These are phyloP conservation scores for Drosophila mauritiana DNA, from an alignment of 1,140 invertebrate species.

Conservation along the genomic window DNA sequence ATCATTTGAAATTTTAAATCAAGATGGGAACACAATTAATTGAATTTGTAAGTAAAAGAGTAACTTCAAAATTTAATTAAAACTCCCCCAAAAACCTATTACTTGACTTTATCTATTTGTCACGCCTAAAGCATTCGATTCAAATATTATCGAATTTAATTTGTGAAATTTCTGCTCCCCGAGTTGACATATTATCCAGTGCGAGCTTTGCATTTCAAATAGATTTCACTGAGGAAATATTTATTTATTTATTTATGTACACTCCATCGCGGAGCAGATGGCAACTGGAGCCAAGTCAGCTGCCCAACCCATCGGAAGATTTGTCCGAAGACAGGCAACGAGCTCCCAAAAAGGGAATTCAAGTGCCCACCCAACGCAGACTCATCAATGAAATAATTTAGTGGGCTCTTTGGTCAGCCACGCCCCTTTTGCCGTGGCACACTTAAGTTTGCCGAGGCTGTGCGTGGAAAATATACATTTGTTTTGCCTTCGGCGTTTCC, in stretches of 20 bases:
- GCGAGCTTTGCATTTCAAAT: slow-evolving; percentile 44
- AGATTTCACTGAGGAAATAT: slow-evolving; percentile 31
- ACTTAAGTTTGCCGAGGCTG: slow-evolving; percentile 40
- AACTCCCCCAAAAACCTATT: too few relatives aligned
- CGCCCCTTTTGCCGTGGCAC: slow-evolving; percentile 37
- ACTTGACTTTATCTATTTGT: too few relatives aligned
- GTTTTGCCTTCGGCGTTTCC: slow-evolving; percentile 29
- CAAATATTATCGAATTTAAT: slow-evolving; percentile 19
- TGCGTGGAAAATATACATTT: slow-evolving; percentile 48
- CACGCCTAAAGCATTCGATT: neutral
- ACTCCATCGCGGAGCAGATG: slow-evolving; percentile 15
- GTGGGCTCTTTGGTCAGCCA: slow-evolving; percentile 21
- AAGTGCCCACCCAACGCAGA: slow-evolving; percentile 23
- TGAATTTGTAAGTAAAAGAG: neutral
- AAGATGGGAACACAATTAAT: too few relatives aligned
- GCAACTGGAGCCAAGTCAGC: slow-evolving; percentile 12
- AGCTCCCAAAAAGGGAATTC: slow-evolving; percentile 17
- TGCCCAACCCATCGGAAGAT: slow-evolving; percentile 31
- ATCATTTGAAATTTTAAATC: neutral
- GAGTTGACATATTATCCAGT: slow-evolving; percentile 19
- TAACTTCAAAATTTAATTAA: too few relatives aligned
- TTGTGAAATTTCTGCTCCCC: slow-evolving; percentile 16
- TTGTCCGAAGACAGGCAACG: slow-evolving; percentile 1
- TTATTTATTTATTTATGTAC: slow-evolving; percentile 29
- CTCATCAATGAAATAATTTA: slow-evolving; percentile 50